phyloP scores from a whole-genome alignment of 1,140 invertebrate species.

The Drosophila orena region DNA sequence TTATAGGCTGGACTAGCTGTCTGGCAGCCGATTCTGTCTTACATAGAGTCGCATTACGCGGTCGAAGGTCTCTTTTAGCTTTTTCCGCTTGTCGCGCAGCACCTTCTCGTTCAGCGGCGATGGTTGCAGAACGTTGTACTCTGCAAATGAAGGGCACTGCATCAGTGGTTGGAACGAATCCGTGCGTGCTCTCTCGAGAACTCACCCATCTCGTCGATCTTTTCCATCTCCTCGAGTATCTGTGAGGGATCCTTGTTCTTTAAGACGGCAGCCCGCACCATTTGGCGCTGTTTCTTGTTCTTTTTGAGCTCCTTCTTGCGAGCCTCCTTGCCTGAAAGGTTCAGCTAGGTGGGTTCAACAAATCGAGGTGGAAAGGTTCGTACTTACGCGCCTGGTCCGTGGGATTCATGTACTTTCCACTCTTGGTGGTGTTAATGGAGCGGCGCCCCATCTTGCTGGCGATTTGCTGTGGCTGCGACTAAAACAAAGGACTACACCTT shows the following conservation, averaged over 20 bases:
- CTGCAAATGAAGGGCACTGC: constrained; percentile 85
- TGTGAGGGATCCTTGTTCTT: constrained; percentile 99
- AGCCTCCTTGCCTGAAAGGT: constrained; percentile 94
- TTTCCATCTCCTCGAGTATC: constrained; percentile 97
- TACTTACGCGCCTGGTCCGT: constrained; percentile 98
- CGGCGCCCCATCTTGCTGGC: constrained; percentile 94
- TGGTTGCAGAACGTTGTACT: constrained; percentile 97
- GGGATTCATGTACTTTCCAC: constrained; percentile 99
- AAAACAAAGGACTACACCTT: background rate
- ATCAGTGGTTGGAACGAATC: background rate
- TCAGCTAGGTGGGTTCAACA: background rate
- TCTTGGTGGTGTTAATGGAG: constrained; percentile 99
- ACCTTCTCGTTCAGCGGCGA: constrained; percentile 98
- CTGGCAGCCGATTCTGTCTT: constrained; percentile 86
- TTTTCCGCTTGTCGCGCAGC: constrained; percentile 97
- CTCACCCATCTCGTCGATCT: constrained; percentile 98
- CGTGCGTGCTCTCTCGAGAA: constrained; percentile 17
- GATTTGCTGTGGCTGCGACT: background rate
- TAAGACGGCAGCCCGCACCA: constrained; percentile 97
- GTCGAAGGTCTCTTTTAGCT: constrained; percentile 97
- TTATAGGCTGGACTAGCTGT: background rate
- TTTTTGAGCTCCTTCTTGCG: constrained; percentile 99
- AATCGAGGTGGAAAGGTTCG: constrained; percentile 8
- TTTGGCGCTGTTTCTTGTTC: constrained; percentile 98
- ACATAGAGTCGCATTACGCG: constrained; percentile 98